A percentile compares a stretch with the other conserved stretches of the same genome.
Evolutionary conservation across 2,888 invertebrate genomes (phyloP).

Genomic region (Caenorhabditis sp.): DNA sequence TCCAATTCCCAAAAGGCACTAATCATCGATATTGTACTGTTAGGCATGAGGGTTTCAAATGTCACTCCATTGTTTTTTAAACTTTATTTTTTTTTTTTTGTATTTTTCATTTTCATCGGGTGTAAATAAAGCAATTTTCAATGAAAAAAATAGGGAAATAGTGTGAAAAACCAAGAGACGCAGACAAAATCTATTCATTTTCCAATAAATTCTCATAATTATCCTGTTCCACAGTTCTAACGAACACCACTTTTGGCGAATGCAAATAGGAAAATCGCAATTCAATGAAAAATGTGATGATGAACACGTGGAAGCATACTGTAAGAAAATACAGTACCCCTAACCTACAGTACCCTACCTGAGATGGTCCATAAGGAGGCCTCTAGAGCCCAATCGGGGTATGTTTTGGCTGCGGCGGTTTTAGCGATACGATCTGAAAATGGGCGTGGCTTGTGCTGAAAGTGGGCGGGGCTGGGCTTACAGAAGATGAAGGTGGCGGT

Average conservation of each 20-base stretch:
- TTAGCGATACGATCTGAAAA: slow-evolving; percentile 20
- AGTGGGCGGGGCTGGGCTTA: slow-evolving; percentile 2
- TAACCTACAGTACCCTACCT: background rate
- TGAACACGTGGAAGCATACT: slow-evolving; percentile 42
- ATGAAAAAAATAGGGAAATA: too few species aligned
- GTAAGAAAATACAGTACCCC: slow-evolving; percentile 3
- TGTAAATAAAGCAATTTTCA: background rate
- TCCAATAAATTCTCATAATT: background rate
- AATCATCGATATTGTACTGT: background rate
- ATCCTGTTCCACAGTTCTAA: background rate
- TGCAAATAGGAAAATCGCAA: slow-evolving; percentile 46
- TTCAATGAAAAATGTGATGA: slow-evolving; percentile 41
- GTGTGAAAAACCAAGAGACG: background rate
- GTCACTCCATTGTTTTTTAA: background rate
- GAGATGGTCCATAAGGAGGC: slow-evolving; percentile 32
- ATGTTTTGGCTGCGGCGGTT: slow-evolving; percentile 10
- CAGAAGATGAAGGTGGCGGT: slow-evolving; percentile 24
- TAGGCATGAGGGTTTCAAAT: background rate
- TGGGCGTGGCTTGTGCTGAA: background rate
- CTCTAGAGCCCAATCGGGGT: slow-evolving; percentile 20
- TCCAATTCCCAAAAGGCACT: background rate
- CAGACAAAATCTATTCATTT: background rate
- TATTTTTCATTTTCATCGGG: background rate
- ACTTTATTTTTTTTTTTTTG: too few species aligned
- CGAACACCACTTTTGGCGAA: slow-evolving; percentile 41